phyloP scores from a whole-genome alignment of 2,113 vertebrate genomes.

The Amblyornis subalaris region DNA sequence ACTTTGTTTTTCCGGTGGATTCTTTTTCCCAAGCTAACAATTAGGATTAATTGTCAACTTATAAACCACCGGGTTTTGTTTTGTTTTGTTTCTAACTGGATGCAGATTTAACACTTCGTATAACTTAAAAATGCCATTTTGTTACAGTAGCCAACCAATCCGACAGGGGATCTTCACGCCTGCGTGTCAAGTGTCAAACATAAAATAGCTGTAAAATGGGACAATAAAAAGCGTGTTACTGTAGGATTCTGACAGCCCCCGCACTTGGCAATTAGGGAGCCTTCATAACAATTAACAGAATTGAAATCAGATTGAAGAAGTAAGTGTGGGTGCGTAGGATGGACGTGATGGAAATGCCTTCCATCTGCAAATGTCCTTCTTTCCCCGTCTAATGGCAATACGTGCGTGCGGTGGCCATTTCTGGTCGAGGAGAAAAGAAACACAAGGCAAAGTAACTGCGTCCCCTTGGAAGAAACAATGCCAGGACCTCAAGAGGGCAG shows the following conservation, averaged over 20 bases:
- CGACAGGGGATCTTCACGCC: not conserved
- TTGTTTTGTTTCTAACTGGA: slow-evolving; percentile 56
- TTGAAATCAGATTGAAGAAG: slow-evolving; percentile 13
- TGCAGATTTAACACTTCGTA: slow-evolving; percentile 35
- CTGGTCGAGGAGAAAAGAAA: not conserved
- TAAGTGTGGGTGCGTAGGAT: not conserved
- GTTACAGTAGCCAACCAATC: slow-evolving; percentile 27
- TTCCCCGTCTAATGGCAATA: not conserved
- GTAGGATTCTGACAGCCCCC: slow-evolving; percentile 1
- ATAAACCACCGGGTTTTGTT: not conserved
- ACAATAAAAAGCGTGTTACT: slow-evolving; percentile 36
- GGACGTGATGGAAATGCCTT: not conserved
- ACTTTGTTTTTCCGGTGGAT: not conserved
- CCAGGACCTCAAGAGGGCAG: not conserved
- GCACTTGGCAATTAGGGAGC: not conserved
- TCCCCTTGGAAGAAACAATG: not conserved
- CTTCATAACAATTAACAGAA: slow-evolving; percentile 43
- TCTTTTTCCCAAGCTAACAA: slow-evolving; percentile 16
- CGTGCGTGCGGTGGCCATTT: not conserved
- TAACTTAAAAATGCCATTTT: slow-evolving; percentile 39
- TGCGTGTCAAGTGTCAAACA: slow-evolving; percentile 33
- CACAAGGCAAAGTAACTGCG: not conserved
- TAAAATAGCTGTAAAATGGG: slow-evolving; percentile 36
- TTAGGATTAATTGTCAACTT: slow-evolving; percentile 27
- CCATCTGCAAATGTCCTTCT: not conserved